These are phyloP conservation scores for Theretra japonica DNA, from an alignment of 2,888 invertebrate genomes.

Conservation along the genomic window DNA sequence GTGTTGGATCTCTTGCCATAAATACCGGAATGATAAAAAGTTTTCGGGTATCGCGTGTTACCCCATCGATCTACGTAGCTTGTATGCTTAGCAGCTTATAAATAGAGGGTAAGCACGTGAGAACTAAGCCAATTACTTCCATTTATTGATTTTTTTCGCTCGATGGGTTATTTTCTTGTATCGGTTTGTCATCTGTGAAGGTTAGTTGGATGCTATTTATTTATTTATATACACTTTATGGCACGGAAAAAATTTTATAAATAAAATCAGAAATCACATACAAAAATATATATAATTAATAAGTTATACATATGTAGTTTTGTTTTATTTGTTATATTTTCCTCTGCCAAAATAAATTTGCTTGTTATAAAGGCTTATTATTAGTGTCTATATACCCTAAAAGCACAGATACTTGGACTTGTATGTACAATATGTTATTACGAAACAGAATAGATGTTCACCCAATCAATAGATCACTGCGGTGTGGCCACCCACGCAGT, in stretches of 20 bases:
- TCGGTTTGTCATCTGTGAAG: neutral
- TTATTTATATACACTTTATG: no score
- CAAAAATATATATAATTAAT: no score
- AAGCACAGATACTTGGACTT: neutral
- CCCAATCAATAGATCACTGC: neutral
- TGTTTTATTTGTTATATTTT: no score
- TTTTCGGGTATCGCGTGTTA: constrained; percentile 24
- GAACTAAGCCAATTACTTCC: neutral
- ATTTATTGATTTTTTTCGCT: neutral
- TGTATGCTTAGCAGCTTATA: constrained; percentile 9
- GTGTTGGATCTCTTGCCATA: constrained; percentile 18
- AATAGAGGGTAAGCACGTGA: neutral
- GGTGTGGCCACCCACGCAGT: neutral
- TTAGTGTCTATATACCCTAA: no score
- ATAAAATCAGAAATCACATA: no score
- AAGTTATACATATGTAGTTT: no score
- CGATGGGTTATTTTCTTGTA: neutral
- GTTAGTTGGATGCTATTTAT: neutral
- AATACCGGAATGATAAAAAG: constrained; percentile 24
- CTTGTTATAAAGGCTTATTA: no score
- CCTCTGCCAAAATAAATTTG: no score
- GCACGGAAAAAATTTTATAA: no score
- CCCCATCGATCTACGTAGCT: constrained; percentile 14
- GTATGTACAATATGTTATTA: neutral
- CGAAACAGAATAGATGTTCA: neutral